Percentiles rank a stretch among this genome's conserved stretches.
Evolutionary conservation across 2,797 vertebrate genomes (phyloP).

Genomic region (Rhinophrynus dorsalis): DNA sequence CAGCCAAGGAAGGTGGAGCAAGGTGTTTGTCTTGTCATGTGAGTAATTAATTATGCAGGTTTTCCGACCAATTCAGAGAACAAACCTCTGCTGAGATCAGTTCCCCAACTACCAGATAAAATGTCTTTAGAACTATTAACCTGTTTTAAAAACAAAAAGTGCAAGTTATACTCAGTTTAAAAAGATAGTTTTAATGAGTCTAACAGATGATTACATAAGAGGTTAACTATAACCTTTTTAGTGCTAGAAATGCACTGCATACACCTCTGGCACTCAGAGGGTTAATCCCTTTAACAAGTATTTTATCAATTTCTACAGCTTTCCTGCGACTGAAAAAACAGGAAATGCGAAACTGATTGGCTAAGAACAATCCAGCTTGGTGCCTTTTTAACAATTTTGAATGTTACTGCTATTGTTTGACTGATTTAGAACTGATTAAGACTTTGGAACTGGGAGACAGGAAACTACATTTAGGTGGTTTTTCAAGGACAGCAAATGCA

Average conservation of each 20-base stretch:
- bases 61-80: no score
- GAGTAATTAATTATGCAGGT: no score
- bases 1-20: no score
- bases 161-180: no score
- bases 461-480: constrained; percentile 9
- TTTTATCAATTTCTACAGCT: not conserved
- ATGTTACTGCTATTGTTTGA: constrained; percentile 32
- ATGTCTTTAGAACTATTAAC: no score
- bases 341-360: not conserved
- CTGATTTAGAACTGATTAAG: not conserved
- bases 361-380: not conserved
- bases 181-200: no score
- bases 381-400: not conserved
- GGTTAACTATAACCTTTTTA: no score
- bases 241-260: no score
- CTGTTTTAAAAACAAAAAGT: no score
- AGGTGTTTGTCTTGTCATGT: no score
- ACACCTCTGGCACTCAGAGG: not conserved
- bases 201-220: not conserved
- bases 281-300: not conserved
- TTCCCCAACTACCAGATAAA: no score
- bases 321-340: constrained; percentile 10
- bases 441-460: constrained; percentile 30
- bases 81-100: no score
- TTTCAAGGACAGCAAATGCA: not conserved